Percentiles rank a stretch among this genome's conserved stretches.
These are phyloP conservation scores for Ophion ventricosus DNA, from an alignment of 2,888 invertebrate genomes.

Conservation along the genomic window DNA sequence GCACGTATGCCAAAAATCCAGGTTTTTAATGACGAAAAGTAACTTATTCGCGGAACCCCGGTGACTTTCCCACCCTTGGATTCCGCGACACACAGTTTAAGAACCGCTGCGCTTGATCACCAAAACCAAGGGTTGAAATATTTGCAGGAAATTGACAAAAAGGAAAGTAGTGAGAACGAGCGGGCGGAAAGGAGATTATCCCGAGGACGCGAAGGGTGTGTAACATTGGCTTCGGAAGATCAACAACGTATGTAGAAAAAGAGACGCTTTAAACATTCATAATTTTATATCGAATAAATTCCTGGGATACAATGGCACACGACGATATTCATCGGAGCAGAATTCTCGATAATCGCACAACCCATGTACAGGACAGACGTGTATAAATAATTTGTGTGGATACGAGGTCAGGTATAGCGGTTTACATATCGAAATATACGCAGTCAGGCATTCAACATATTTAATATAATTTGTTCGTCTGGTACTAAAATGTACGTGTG, in stretches of 20 bases:
- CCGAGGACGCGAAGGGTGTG: constrained; percentile 21
- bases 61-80: too few relatives aligned
- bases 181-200: constrained; percentile 10
- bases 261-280: constrained; percentile 33
- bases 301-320: constrained; percentile 59
- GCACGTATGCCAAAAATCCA: too few relatives aligned
- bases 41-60: too few relatives aligned
- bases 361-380: constrained; percentile 5
- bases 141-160: constrained; percentile 31
- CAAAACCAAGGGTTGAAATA: constrained; percentile 43
- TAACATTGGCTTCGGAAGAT: constrained; percentile 52
- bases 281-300: constrained; percentile 60
- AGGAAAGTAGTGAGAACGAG: constrained; percentile 21
- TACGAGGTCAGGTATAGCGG: neutral
- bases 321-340: constrained; percentile 56
- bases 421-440: neutral
- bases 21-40: too few relatives aligned
- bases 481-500: neutral
- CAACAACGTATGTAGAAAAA: constrained; percentile 53
- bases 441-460: too few relatives aligned
- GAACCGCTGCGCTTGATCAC: constrained; percentile 69
- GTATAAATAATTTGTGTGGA: constrained; percentile 6
- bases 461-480: too few relatives aligned
- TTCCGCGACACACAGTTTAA: too few relatives aligned
- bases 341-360: constrained; percentile 36